These are phyloP conservation scores for Lordiphosa fenestrarum DNA, from an alignment of 2,888 invertebrate genomes.

Conservation along the genomic window DNA sequence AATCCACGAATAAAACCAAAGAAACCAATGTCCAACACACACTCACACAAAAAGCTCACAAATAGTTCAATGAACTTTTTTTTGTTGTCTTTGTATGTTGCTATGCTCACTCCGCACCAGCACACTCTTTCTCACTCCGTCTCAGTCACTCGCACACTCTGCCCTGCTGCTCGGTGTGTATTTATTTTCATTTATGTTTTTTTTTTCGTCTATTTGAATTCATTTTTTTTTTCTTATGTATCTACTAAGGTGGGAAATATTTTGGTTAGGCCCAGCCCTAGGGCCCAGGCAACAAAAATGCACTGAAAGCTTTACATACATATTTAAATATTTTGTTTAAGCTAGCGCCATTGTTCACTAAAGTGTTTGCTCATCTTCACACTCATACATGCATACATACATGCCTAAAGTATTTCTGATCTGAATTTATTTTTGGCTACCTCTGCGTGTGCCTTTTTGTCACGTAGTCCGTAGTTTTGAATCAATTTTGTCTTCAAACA, in stretches of 20 bases:
- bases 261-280: conserved; percentile 23
- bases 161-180: conserved; percentile 22
- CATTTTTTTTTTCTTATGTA: conserved; percentile 45
- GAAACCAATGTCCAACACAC: conserved; percentile 65
- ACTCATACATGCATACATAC: neutral
- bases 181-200: conserved; percentile 53
- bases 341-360: conserved; percentile 13
- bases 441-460: conserved; percentile 32
- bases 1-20: conserved; percentile 76
- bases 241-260: conserved; percentile 36
- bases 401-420: conserved; percentile 15
- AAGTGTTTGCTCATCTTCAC: conserved; percentile 7
- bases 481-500: conserved; percentile 29
- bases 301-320: conserved; percentile 24
- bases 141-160: conserved; percentile 12
- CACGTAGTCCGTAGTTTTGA: conserved; percentile 60
- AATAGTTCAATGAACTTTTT: conserved; percentile 76
- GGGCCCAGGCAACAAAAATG: conserved; percentile 12
- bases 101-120: conserved; percentile 47
- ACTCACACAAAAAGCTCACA: conserved; percentile 66
- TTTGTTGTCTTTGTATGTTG: conserved; percentile 60
- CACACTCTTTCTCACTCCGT: conserved; percentile 19
- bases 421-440: conserved; percentile 17
- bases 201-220: conserved; percentile 54
- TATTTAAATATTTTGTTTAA: conserved; percentile 4